Evolutionary conservation across 2,888 invertebrate genomes (phyloP).

Genomic region (Diarsia mendica): DNA sequence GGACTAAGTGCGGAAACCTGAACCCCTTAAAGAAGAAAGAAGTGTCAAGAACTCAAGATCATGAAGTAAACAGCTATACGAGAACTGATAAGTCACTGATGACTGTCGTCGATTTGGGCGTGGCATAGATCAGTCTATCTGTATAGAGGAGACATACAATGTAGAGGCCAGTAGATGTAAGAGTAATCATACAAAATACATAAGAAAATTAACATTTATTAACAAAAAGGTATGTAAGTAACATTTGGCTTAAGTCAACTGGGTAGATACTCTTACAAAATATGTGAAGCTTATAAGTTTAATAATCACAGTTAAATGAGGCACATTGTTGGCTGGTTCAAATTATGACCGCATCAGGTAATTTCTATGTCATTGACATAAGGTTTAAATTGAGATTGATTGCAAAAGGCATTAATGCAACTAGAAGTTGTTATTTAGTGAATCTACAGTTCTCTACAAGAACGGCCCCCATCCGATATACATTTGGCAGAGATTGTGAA

Average conservation of each 20-base stretch:
- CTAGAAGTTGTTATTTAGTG: not conserved
- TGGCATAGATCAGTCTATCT: not conserved
- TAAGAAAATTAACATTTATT: conserved; percentile 32
- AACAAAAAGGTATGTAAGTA: not conserved
- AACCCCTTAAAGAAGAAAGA: no score
- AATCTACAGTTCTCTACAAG: conserved; percentile 91
- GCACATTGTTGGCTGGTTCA: conserved; percentile 13
- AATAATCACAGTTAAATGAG: conserved; percentile 48
- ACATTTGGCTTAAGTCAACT: conserved; percentile 7
- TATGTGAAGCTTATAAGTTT: conserved; percentile 16
- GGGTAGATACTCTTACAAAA: conserved; percentile 28
- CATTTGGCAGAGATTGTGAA: conserved; percentile 98
- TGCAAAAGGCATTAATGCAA: not conserved
- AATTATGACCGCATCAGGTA: not conserved
- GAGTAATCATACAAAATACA: conserved; percentile 16
- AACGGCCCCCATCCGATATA: conserved; percentile 99
- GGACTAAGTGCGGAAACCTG: no score
- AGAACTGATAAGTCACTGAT: no score
- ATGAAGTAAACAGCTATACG: not conserved
- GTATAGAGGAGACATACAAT: not conserved
- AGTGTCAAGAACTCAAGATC: not conserved
- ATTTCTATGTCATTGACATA: not conserved
- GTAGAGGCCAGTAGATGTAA: not conserved
- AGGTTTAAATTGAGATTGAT: conserved; percentile 3
- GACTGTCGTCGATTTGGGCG: no score